phyloP scores from a whole-genome alignment of 1,140 invertebrate genomes.

The Contarinia nasturtii region DNA sequence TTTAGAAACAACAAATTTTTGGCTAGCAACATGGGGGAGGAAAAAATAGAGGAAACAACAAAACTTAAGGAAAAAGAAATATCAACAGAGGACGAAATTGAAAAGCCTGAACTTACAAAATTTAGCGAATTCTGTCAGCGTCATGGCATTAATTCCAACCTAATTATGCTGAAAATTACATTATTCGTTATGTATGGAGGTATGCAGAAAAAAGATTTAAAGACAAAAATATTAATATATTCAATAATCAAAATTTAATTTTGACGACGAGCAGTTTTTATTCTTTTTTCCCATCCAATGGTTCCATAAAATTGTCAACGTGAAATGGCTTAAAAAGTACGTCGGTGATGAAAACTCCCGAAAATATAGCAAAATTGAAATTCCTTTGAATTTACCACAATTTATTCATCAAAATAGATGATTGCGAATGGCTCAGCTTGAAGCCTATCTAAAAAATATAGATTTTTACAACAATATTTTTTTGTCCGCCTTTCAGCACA shows the following conservation, averaged over 20 bases:
- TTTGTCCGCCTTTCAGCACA: no score
- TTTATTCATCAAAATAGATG: no score
- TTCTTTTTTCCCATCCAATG: no score
- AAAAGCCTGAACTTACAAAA: conserved; percentile 16
- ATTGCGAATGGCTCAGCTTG: no score
- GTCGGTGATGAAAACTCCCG: no score
- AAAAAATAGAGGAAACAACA: background rate
- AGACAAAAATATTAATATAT: conserved; percentile 1
- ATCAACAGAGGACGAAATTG: background rate
- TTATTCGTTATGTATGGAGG: conserved; percentile 64
- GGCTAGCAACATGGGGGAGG: background rate
- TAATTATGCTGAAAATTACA: conserved; percentile 58
- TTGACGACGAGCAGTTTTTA: background rate
- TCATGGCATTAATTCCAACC: conserved; percentile 42
- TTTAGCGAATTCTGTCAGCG: conserved; percentile 19
- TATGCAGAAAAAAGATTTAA: conserved; percentile 16
- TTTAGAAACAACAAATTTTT: no score
- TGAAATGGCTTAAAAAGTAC: no score
- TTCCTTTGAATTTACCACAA: no score
- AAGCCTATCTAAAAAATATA: no score
- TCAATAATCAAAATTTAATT: background rate
- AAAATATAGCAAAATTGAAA: no score
- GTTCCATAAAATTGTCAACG: no score
- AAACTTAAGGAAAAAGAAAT: background rate
- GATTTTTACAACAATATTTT: no score